Evolutionary conservation across 2,797 vertebrate genomes (phyloP).

Genomic region (Acanthornis magna): DNA sequence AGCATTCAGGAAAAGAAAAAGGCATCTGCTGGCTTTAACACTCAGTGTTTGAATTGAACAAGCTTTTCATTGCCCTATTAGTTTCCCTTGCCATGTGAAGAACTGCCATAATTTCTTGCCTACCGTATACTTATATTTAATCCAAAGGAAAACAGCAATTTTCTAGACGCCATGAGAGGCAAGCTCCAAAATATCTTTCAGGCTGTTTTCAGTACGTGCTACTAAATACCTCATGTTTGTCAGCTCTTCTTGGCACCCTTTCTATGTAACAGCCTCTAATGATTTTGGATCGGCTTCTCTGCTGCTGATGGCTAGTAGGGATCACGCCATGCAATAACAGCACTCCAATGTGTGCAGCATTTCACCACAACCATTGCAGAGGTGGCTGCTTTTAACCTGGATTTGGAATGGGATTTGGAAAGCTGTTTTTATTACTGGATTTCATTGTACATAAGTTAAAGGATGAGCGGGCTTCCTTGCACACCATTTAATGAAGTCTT

Average conservation of each 20-base stretch:
- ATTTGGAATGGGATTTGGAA: neutral
- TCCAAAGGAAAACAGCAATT: neutral
- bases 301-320: neutral
- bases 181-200: constrained; percentile 16
- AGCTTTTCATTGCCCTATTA: neutral
- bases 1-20: neutral
- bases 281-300: neutral
- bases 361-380: neutral
- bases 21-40: constrained; percentile 6
- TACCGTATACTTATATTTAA: neutral
- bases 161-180: neutral
- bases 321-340: neutral
- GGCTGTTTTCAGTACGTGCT: neutral
- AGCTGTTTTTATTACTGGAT: neutral
- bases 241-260: constrained; percentile 48
- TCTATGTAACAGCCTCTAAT: neutral
- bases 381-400: neutral
- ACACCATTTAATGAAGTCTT: neutral
- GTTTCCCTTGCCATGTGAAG: neutral
- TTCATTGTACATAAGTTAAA: neutral
- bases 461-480: neutral
- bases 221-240: constrained; percentile 46
- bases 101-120: neutral
- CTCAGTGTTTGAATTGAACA: neutral
- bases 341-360: neutral